Evolutionary conservation across 2,113 vertebrate species (phyloP), one percentile per base, ranked within the genome.

Genomic region (Rhinopithecus roxellana): DNA sequence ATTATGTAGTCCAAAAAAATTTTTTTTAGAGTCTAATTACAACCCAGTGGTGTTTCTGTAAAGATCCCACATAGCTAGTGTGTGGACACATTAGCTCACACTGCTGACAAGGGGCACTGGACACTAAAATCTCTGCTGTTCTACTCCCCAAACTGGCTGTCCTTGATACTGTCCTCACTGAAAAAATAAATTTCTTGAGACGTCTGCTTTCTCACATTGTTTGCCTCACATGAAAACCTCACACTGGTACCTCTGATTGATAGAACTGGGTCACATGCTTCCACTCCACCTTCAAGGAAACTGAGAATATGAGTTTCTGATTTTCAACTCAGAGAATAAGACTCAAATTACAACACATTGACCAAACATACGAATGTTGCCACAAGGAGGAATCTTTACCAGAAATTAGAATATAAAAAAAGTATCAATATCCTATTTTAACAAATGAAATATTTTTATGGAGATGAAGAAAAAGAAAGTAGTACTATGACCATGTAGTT

Each of bases 51-150:
- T 52, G 35, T 52, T 12, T 40, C 38, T 61, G 30, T 14, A 40
- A n/a, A 86, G 43, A 52, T 0, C 22, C 2, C 22, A 32, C 70
- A 45, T 5, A 38, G 1, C 12, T 17, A 38, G 12, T 8, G 1
- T n/a, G 17, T 32, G 5, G 1, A 35, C 14, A 50, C 6, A 27
- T 32, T 3, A 11, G 14, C 8, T 50, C 35, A 32, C 2, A 6
- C 16, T 57, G 8, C 14, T 45, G 2, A 55, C 14, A 20, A n/a
- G 11, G 0, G 25, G 13, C 14, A 5, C 14, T 13, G 9, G 35
- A 1, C 13, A 52, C 6, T 17, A 18, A 78, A 20, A 61, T 5
- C 9, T 78, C 38, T 78, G 20, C 4, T 5, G 8, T 25, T 18
- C 43, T 23, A 2, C 5, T 6, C 48, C 7, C 57, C 57, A 7